Percentiles rank a stretch among this genome's conserved stretches.
Conservation (phyloP, 2,888 invertebrate species). For the Caenorhabditis zanzibari region DNA sequence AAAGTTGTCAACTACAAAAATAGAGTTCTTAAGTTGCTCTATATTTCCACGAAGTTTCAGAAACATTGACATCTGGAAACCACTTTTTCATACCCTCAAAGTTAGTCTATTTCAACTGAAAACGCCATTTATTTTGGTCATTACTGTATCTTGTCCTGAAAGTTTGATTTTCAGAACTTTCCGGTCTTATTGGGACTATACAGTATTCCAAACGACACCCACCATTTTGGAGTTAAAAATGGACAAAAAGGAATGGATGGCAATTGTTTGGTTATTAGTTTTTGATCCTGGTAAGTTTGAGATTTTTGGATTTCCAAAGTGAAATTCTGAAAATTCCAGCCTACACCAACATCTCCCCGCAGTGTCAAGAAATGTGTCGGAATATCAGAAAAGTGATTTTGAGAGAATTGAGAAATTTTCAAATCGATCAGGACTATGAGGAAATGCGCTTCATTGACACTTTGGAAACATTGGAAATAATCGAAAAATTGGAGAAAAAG, state of each 20-base stretch:
- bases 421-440: neutral
- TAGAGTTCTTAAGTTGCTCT: no score
- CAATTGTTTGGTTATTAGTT: slow-evolving; percentile 16
- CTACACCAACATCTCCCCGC: slow-evolving; percentile 25
- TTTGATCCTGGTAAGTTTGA: slow-evolving; percentile 26
- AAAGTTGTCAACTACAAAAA: no score
- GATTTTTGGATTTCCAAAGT: no score
- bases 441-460: slow-evolving; percentile 14
- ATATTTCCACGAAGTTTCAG: no score
- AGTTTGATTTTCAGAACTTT: no score
- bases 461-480: slow-evolving; percentile 8
- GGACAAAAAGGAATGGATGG: slow-evolving; percentile 17
- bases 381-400: slow-evolving; percentile 37
- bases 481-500: slow-evolving; percentile 26
- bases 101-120: no score
- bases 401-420: slow-evolving; percentile 18
- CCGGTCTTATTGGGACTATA: slow-evolving; percentile 17
- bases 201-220: neutral
- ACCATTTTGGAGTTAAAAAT: neutral
- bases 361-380: slow-evolving; percentile 19
- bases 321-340: slow-evolving; percentile 2
- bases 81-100: no score
- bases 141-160: no score
- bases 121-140: no score
- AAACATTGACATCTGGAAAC: no score